Evolutionary conservation across 2,888 invertebrate genomes (phyloP), one percentile per base, ranked within the genome.

Genomic region (Philonicus albiceps): DNA sequence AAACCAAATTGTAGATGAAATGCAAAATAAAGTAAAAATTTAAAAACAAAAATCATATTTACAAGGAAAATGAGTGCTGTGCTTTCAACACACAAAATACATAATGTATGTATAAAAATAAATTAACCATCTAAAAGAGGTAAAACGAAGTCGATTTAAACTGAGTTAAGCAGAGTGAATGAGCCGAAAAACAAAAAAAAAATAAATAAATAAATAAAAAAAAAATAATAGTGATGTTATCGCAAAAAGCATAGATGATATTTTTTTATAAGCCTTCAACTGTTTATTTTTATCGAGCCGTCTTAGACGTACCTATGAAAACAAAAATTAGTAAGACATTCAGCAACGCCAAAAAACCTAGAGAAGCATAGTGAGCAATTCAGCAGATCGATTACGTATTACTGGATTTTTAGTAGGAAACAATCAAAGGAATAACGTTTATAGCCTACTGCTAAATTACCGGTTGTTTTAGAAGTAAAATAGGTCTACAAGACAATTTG

Each of bases 21-120:
- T 13, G 55, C 30, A 86, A 87, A n/a, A 87, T 13, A 64, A 64
- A 64, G 22, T 88, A 89, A 88, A 87, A 88, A 88, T 87, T 88
- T 88, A 89, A 87, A 89, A 89, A 89, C 89, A 43, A 43, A 49
- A 80, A 78, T 80, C 49, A 80, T 80, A 80, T 80, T 80, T 80
- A 80, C 80, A 80, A 80, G 80, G 80, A 80, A 76, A 80, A 80
- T 49, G 53, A 80, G 80, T 80, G 80, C 80, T 80, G 80, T 80
- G 80, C 80, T 80, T 80, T 80, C 53, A 80, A 80, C 80, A 80
- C 80, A 80, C 80, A 80, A 80, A n/a, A 80, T 37, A 76, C 4
- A 31, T n/a, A n/a, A n/a, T 74, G 76, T 76, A 80, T 34, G 37
- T n/a, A 43, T 37, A 43, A 1, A 53, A 80, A 43, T 27, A 1